A percentile compares a stretch with the other conserved stretches of the same genome.
phyloP scores from a whole-genome alignment of 2,797 vertebrate species.

The Cossypha dichroa region DNA sequence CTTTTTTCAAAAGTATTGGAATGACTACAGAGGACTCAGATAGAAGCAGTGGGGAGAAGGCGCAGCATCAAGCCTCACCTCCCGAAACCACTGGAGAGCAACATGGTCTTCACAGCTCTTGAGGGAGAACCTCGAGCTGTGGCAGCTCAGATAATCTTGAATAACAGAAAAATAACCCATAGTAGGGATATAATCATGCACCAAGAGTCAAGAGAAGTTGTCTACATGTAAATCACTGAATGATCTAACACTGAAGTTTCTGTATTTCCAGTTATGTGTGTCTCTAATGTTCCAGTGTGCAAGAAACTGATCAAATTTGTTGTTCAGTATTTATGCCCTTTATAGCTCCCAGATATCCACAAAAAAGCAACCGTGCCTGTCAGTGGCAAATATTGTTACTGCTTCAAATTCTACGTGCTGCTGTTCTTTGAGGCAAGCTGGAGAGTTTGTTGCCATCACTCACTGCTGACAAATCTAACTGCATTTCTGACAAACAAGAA shows the following conservation, averaged over 20 bases:
- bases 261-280: background rate
- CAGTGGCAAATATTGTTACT: background rate
- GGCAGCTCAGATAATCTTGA: background rate
- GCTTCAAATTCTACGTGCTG: background rate
- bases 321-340: background rate
- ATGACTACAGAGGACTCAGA: background rate
- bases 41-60: accelerated
- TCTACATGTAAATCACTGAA: background rate
- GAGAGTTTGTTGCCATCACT: background rate
- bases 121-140: background rate
- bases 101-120: background rate
- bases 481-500: background rate
- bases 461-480: background rate
- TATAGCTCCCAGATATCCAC: background rate
- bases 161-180: background rate
- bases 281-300: background rate
- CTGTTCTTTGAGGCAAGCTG: background rate
- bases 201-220: background rate
- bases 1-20: background rate
- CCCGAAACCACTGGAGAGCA: background rate
- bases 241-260: background rate
- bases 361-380: background rate
- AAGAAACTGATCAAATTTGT: background rate
- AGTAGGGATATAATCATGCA: accelerated
- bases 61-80: background rate